These are phyloP conservation scores for Dryobotodes eremita DNA, from an alignment of 2,888 invertebrate species.

Conservation along the genomic window DNA sequence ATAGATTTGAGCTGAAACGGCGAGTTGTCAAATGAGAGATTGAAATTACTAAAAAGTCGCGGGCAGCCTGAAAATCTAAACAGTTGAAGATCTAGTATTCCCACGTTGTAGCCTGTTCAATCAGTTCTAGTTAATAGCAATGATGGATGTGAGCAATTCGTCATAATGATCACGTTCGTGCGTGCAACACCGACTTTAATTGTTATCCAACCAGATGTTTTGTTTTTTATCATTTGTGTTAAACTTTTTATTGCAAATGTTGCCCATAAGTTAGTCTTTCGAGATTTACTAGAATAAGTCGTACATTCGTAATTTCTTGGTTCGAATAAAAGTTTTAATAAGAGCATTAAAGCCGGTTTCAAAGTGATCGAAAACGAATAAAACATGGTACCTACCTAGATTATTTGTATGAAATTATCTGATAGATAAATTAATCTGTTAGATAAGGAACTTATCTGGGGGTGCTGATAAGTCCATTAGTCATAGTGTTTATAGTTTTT, in stretches of 20 bases:
- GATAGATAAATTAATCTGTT: not conserved
- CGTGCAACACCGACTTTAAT: conserved; percentile 59
- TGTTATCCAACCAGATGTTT: conserved; percentile 36
- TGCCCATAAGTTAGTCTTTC: not conserved
- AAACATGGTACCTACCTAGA: not conserved
- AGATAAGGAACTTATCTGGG: not conserved
- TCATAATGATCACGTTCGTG: conserved; percentile 56
- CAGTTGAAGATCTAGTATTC: conserved; percentile 38
- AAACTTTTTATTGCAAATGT: conserved; percentile 10
- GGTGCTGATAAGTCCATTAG: not conserved
- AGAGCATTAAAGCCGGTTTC: not conserved
- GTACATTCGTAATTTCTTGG: not conserved
- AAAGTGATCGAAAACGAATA: not conserved
- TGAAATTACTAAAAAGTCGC: not conserved
- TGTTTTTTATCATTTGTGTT: not conserved
- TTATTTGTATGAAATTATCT: not conserved
- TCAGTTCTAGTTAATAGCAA: conserved; percentile 42
- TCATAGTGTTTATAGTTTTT: not conserved
- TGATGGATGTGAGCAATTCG: conserved; percentile 56
- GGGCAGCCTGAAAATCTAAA: not conserved
- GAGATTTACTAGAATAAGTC: not conserved
- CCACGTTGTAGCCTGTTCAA: conserved; percentile 54
- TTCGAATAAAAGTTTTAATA: not conserved
- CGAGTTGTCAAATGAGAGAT: not conserved
- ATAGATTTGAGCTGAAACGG: not conserved